Percentiles rank a stretch among this genome's conserved stretches.
Conservation (phyloP, 2,888 invertebrate species). For the Allacma fusca region DNA sequence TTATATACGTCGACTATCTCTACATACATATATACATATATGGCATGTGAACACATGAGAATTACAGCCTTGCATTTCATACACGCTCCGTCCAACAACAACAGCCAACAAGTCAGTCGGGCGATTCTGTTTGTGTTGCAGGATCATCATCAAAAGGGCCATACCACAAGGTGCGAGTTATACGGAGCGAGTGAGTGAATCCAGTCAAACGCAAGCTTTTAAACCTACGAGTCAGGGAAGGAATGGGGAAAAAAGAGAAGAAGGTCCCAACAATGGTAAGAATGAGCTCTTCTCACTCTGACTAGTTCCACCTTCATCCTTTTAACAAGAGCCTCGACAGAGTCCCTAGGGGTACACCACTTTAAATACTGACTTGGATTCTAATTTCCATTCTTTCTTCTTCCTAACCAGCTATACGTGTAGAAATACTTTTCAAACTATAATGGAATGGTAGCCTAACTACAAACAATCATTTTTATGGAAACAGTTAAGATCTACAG, state of each 20-base stretch:
- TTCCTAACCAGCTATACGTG: not conserved
- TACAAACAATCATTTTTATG: constrained; percentile 9
- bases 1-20: no score
- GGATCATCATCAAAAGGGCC: constrained; percentile 1
- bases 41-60: not conserved
- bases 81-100: not conserved
- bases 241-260: constrained; percentile 16
- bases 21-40: not conserved
- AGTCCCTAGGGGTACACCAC: constrained; percentile 38
- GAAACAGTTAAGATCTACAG: constrained; percentile 17
- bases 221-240: not conserved
- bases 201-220: constrained; percentile 30
- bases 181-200: not conserved
- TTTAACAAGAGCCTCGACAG: constrained; percentile 26
- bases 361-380: constrained; percentile 37
- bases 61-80: not conserved
- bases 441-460: no score
- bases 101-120: not conserved
- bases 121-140: not conserved
- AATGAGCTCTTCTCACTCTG: constrained; percentile 32
- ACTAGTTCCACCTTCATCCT: constrained; percentile 39
- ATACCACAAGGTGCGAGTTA: not conserved
- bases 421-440: not conserved
- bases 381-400: constrained; percentile 20
- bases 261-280: constrained; percentile 36